Base-by-base conservation (phyloP, 2,113 vertebrate species). In the Pollimyrus isidori region DNA sequence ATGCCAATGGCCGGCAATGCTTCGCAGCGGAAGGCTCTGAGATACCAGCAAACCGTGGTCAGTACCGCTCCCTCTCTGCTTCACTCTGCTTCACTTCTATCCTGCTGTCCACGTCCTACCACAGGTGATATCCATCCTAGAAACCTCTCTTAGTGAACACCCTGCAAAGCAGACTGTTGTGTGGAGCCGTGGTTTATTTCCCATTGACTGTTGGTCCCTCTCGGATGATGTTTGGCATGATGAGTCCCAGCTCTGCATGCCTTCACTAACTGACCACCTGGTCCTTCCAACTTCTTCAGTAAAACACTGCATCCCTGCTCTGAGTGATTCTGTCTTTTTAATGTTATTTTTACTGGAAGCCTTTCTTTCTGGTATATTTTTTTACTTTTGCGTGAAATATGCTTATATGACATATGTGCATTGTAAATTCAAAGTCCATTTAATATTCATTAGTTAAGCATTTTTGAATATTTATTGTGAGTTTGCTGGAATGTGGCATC, bases 1-100 rank as follows among this genome's bases (percentile, higher is more conserved):
- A 94, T 93, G 94, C 96, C 95, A 94, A 98, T 98, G 97, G 96
- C 96, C 95, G 96, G 95, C 94, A 95, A 97, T 96, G 95, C 94
- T 89, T 96, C 95, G 94, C 96, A 96, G 92, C 96, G 96, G 87
- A 97, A 96, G 94, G 94, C 96, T 1, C 96, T 97, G 91, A 95
- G 93, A 89, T 97, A 97, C 94, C 97, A 97, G 86, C 96, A 97
- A 92, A 97, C 97, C 91, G 94, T 97, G 97, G 97, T 98, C 95
- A 93, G 94, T 93, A 53, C 50, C 30, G 26, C 45, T 87, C 85
- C 50, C 50, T 39, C 85, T 84, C 50, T 48, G 15, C 26, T 91
- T 86, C 49, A 86, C 89, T 53, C 11, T 65, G 50, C 50, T 52
- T 52, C 50, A 52, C 50, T 46, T 92, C 69, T 42, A 13, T 23